A percentile compares a stretch with the other conserved stretches of the same genome.
Evolutionary conservation across 1,140 invertebrate species (phyloP).

Genomic region (Brachionus calyciflorus): DNA sequence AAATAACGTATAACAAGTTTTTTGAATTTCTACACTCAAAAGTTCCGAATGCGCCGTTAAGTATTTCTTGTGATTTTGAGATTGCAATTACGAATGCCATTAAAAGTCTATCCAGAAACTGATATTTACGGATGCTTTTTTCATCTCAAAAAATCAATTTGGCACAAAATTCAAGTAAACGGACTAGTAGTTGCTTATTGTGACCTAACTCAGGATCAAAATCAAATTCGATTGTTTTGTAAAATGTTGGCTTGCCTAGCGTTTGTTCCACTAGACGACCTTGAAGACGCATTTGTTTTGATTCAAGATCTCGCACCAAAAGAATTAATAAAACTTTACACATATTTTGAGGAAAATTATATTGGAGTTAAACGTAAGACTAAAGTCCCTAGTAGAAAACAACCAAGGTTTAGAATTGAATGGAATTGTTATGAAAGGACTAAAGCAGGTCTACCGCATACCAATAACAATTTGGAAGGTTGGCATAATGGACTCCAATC

Average conservation of each 20-base stretch:
- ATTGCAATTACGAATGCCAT: not conserved
- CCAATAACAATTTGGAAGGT: too few species aligned
- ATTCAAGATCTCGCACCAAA: too few species aligned
- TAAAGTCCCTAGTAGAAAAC: not conserved
- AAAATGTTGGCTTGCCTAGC: too few species aligned
- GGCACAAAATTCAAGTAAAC: not conserved
- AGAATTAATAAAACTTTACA: not conserved
- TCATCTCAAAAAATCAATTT: constrained; percentile 28
- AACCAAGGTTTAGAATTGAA: not conserved
- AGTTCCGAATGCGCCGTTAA: not conserved
- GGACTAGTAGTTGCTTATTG: not conserved
- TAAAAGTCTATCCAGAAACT: not conserved
- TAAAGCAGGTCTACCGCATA: too few species aligned
- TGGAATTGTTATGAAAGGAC: too few species aligned
- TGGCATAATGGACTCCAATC: too few species aligned
- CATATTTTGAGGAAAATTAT: not conserved
- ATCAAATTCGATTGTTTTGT: too few species aligned
- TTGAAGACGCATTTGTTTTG: too few species aligned
- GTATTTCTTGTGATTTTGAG: not conserved
- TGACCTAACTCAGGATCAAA: too few species aligned
- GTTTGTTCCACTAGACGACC: too few species aligned
- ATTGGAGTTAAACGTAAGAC: not conserved
- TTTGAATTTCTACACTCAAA: not conserved
- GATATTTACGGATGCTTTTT: not conserved
- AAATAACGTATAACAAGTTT: not conserved